A percentile compares a stretch with the other conserved stretches of the same genome.
Evolutionary conservation across 1,140 invertebrate genomes (phyloP).

Genomic region (Lordiphosa stackelbergi): DNA sequence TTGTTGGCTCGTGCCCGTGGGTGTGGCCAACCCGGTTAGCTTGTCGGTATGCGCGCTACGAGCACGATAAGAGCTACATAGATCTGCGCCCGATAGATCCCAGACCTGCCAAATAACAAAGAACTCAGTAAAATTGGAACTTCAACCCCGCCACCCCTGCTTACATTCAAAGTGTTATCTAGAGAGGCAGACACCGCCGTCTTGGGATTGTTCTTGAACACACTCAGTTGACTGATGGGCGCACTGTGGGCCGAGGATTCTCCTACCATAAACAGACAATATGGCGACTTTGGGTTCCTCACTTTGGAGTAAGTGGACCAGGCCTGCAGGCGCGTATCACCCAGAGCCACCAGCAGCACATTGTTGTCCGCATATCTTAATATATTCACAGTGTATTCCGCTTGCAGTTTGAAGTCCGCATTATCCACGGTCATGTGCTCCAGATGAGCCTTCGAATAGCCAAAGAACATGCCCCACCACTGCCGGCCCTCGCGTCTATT

Average conservation of each 20-base stretch:
- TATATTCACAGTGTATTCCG: conserved; percentile 50
- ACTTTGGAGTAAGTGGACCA: conserved; percentile 60
- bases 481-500: conserved; percentile 48
- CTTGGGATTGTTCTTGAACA: conserved; percentile 27
- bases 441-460: conserved; percentile 19
- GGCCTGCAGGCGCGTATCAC: conserved; percentile 42
- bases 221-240: conserved; percentile 50
- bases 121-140: neutral
- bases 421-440: conserved; percentile 42
- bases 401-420: conserved; percentile 51
- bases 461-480: conserved; percentile 60
- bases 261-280: conserved; percentile 45
- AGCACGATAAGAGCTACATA: conserved; percentile 32
- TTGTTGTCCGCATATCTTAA: conserved; percentile 48
- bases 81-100: conserved; percentile 53
- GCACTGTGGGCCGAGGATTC: conserved; percentile 38
- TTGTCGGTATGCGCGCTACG: conserved; percentile 35
- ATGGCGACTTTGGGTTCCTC: conserved; percentile 34
- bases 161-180: conserved; percentile 43
- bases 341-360: conserved; percentile 52
- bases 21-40: conserved; percentile 48
- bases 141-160: neutral
- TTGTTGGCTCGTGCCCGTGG: conserved; percentile 1
- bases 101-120: conserved; percentile 31
- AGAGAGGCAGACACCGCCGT: conserved; percentile 38